These are phyloP conservation scores for Rhadinocentrus ornatus DNA, from an alignment of 2,797 vertebrate species.

Conservation along the genomic window DNA sequence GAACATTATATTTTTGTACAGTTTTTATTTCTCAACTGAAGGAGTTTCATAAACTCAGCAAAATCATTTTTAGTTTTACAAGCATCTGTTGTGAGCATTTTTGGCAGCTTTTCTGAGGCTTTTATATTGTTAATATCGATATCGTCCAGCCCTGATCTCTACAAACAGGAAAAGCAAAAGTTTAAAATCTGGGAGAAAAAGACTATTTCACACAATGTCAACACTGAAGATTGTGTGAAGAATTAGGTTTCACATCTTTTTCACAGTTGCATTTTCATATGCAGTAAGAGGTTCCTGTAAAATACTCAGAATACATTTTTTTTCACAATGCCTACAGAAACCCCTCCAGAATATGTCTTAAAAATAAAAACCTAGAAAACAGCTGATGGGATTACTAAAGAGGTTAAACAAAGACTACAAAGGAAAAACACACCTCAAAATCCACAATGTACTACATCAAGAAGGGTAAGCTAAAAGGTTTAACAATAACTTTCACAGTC, in stretches of 20 bases:
- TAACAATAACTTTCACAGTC: too few species aligned
- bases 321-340: too few species aligned
- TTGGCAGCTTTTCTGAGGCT: too few species aligned
- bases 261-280: not conserved
- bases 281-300: too few species aligned
- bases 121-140: too few species aligned
- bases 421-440: not conserved
- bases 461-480: not conserved
- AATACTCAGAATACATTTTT: too few species aligned
- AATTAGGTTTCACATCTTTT: not conserved
- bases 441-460: not conserved
- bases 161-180: not conserved
- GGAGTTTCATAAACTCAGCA: too few species aligned
- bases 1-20: too few species aligned
- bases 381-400: not conserved
- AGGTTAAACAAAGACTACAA: not conserved
- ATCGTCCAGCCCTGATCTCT: too few species aligned
- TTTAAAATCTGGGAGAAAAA: not conserved
- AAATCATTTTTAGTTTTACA: too few species aligned
- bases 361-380: not conserved
- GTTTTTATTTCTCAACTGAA: too few species aligned
- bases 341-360: not conserved
- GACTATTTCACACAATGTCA: not conserved
- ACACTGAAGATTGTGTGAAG: not conserved
- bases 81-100: too few species aligned